These are phyloP conservation scores for Andrena bucephala DNA, from an alignment of 2,888 invertebrate species.

Conservation along the genomic window DNA sequence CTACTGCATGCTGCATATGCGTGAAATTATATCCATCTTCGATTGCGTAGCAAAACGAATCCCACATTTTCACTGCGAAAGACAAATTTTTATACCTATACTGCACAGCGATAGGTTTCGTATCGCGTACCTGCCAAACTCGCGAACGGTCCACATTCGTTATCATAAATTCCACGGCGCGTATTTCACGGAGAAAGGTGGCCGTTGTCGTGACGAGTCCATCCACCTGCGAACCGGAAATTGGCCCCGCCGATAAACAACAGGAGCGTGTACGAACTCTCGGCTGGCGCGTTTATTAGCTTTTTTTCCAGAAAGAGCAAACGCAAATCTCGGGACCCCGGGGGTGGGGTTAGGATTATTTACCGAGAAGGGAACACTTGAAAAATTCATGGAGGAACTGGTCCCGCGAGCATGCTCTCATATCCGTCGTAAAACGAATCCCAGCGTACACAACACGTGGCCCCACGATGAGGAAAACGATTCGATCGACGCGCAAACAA, in stretches of 20 bases:
- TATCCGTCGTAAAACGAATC: slow-evolving; percentile 70
- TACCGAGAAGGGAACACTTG: slow-evolving; percentile 56
- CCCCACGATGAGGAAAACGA: slow-evolving; percentile 54
- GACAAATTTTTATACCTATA: slow-evolving; percentile 16
- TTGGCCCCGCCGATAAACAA: slow-evolving; percentile 65
- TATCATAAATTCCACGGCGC: slow-evolving; percentile 44
- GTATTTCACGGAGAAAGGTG: slow-evolving; percentile 41
- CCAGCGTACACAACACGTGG: slow-evolving; percentile 63
- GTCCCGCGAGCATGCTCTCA: slow-evolving; percentile 60
- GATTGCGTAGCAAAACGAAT: not conserved
- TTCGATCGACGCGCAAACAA: slow-evolving; percentile 65
- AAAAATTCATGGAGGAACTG: slow-evolving; percentile 68
- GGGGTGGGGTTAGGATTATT: slow-evolving; percentile 54
- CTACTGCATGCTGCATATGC: too few species aligned
- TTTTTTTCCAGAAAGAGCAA: slow-evolving; percentile 28
- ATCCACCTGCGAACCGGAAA: slow-evolving; percentile 66
- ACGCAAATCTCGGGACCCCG: slow-evolving; percentile 19
- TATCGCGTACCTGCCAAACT: not conserved
- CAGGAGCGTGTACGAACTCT: slow-evolving; percentile 45
- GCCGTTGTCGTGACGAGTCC: slow-evolving; percentile 21
- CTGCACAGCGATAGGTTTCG: slow-evolving; percentile 6
- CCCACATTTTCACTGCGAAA: not conserved
- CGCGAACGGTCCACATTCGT: slow-evolving; percentile 32
- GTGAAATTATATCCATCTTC: not conserved
- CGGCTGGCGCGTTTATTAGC: slow-evolving; percentile 32